Conservation (phyloP, 2,113 vertebrate genomes). For the Misgurnus anguillicaudatus region DNA sequence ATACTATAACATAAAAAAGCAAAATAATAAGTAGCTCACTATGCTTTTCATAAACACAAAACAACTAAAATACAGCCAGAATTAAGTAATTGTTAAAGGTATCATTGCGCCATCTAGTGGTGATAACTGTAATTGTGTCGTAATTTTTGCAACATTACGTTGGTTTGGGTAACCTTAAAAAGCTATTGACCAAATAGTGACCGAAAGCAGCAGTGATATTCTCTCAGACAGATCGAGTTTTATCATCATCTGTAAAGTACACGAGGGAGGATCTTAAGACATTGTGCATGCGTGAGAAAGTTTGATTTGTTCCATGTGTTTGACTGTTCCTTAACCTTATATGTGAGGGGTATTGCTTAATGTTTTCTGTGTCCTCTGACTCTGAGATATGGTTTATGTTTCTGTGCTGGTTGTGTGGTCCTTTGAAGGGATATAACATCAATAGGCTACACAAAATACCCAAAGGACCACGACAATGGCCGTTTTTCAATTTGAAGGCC, state of each 20-base stretch:
- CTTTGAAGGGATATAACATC: not conserved
- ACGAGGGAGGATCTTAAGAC: not conserved
- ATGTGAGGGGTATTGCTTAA: not conserved
- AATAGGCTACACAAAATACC: not conserved
- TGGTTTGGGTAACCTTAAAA: conserved; percentile 5
- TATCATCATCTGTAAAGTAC: not conserved
- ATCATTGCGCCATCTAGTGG: not conserved
- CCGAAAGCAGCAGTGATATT: not conserved
- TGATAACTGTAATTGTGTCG: not conserved
- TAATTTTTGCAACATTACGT: not conserved
- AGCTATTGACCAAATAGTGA: not conserved
- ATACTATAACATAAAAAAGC: not conserved
- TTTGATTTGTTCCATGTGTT: conserved; percentile 20
- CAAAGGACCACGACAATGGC: not conserved
- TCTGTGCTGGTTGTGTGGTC: not conserved
- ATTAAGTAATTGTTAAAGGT: too few species aligned
- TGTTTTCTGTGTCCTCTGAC: not conserved
- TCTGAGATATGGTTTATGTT: not conserved
- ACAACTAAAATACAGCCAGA: too few species aligned
- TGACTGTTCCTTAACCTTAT: not conserved
- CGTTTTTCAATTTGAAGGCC: too few species aligned
- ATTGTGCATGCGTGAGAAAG: not conserved
- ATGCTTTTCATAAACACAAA: too few species aligned
- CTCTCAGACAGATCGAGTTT: not conserved
- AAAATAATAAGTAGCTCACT: too few species aligned